phyloP scores from a whole-genome alignment of 2,888 invertebrate species.

The Athetis lepigone region DNA sequence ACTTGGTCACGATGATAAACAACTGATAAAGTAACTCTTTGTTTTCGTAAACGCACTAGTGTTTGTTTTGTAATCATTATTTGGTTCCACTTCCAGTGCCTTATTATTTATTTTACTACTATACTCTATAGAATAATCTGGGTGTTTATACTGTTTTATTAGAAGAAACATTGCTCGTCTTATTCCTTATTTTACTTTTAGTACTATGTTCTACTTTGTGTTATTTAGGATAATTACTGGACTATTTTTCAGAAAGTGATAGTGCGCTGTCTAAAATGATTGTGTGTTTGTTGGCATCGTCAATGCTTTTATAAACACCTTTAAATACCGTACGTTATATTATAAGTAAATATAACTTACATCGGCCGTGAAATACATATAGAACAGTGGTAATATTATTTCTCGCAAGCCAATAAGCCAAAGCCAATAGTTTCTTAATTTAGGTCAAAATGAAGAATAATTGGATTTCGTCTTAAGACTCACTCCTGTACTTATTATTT shows the following conservation, averaged over 20 bases:
- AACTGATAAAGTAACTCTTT: conserved; percentile 10
- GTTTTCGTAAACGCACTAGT: neutral
- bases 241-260: no score
- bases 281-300: no score
- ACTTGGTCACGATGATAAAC: conserved; percentile 13
- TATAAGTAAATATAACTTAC: no score
- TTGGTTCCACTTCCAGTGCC: conserved; percentile 1
- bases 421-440: no score
- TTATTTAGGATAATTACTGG: no score
- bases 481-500: conserved; percentile 19
- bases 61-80: conserved; percentile 26
- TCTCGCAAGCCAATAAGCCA: neutral
- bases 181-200: no score
- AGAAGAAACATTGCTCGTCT: no score
- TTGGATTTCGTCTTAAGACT: conserved; percentile 14
- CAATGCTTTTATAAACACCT: no score
- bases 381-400: neutral
- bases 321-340: no score
- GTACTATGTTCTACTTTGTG: no score
- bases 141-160: neutral
- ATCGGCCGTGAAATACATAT: no score
- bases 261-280: no score
- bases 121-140: neutral
- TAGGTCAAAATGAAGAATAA: conserved; percentile 14
- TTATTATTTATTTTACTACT: neutral